Base-by-base conservation (phyloP, 2,888 invertebrate genomes). In the Deroplatys truncata region DNA sequence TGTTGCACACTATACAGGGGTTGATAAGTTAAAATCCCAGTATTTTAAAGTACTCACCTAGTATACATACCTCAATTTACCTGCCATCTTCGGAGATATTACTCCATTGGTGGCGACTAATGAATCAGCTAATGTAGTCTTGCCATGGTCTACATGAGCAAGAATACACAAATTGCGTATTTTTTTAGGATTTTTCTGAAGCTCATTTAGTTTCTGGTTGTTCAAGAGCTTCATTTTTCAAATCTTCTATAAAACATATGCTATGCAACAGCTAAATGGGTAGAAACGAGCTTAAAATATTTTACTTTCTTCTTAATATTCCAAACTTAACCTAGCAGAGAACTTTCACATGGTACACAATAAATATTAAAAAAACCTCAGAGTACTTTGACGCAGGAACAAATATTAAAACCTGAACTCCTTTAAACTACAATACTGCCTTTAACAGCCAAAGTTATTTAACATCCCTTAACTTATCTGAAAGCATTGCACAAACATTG, bases 111-210 rank as follows among this genome's bases (percentile, higher is more conserved):
- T 98, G 84, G 99, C 98, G 91, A 99, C 96, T 91, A 99, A 94
- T 84, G 97, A 97, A 94, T 99, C 99, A 0, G 99, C 98, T 91
- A 99, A 94, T 1, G 99, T 99, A 0, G 99, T 99, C 94, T 99
- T 99, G 0, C 99, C 99, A 95, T 99, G 99, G 93, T 99, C 99
- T 91, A 99, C 99, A 95, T 99, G 99, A 20, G 99, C 99, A 92
- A 99, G 95, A 92, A 99, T 99, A 93, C 99, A 99, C 92, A 99
- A 97, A 94, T 99, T 99, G 89, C 99, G 95, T 92, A 99, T 96
- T 92, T 95, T 95, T 90, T 94, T 93, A 20, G 96, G 95, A 92
- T 95, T 94, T 92, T 95, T 95, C 94, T 98, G 98, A 90, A 98
- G 95, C 92, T 95, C 94, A 29, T 93, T 93, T 91, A 97, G 94